Base-by-base conservation (phyloP, 2,113 vertebrate species). In the Sitta europaea region DNA sequence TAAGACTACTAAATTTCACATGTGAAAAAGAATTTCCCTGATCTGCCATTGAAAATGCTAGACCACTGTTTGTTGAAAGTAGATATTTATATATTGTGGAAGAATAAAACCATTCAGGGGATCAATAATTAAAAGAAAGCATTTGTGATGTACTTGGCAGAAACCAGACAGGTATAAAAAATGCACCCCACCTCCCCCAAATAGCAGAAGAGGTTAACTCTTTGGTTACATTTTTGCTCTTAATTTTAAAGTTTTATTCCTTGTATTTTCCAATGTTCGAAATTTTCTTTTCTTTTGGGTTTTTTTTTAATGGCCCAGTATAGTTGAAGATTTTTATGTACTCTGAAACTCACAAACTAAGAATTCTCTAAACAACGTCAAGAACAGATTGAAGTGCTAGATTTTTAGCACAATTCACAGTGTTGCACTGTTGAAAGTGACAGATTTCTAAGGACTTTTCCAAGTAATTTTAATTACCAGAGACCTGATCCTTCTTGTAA, bases 151-250 rank as follows among this genome's bases (percentile, higher is more conserved):
- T 57, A 28, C 27, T 86, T 24, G 0, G 0, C 11, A 74, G 42
- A 74, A 87, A 79, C 0, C 2, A 31, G 6, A 28, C 2, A 42
- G 45, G 3, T 11, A 14, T 24, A 54, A 45, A 62, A 80, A 68
- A 29, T 11, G 7, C 1, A 17, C 4, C 23, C 11, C 7, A 12
- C 2, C 3, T 14, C 5, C 1, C 13, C 4, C 16, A 63, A 47
- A 47, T 0, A 57, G 9, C 21, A 18, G 16, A 77, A 61, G 9
- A 68, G 4, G 16, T 48, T 65, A 72, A 59, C 6, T 57, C 9
- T 53, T 73, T 66, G 9, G 7, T 2, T 91, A 55, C 10, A 50
- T 8, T 77, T 51, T 72, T 73, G 8, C 8, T 87, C 31, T 62
- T n/a, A 45, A 59, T 63, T 58, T 68, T 29, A 18, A 82, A 65